Evolutionary conservation across 37 sponge, comb jelly and placozoan species (phyloP), one percentile per base, ranked within the genome.

Genomic region (Corticium candelabrum): DNA sequence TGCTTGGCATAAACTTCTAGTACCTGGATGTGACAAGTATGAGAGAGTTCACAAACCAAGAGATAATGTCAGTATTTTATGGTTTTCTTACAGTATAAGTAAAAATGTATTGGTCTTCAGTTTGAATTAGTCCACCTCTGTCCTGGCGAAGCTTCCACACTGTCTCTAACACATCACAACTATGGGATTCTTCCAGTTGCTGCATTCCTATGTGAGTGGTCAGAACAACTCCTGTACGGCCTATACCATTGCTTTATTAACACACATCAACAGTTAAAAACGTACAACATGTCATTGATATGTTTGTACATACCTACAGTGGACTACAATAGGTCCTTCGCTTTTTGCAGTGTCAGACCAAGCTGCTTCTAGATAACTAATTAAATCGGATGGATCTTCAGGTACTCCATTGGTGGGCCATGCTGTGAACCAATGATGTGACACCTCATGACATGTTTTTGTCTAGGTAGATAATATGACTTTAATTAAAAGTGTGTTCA

Each of bases 281-380:
- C 5, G 5, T 30, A n/a, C n/a, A n/a, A n/a, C n/a, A n/a, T n/a
- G n/a, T n/a, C n/a, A n/a, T n/a, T n/a, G n/a, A n/a, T n/a, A n/a
- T n/a, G n/a, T n/a, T n/a, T n/a, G n/a, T 37, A 91, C n/a, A n/a
- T n/a, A n/a, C 91, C 89, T 93, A 90, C 94, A 93, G 82, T 93
- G 90, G 1, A 90, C 88, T 21, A 89, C 83, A n/a, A 81, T 69
- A 1, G 94, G 94, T 32, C 87, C 90, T 1, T 41, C 71, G 30
- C 83, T 79, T 30, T 82, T 80, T 37, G 75, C 78, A 27, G 67
- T 74, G 40, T 74, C 69, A 0, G 38, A 15, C 40, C 88, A 40
- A 32, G 74, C 56, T 29, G 82, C 41, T 33, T 70, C 69, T 30
- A 91, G 56, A 68, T 90, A 87, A 1, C 81, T 70, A 2, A 95